These are phyloP conservation scores for Steatocranus sp. DNA, from an alignment of 2,797 vertebrate genomes.

Conservation along the genomic window DNA sequence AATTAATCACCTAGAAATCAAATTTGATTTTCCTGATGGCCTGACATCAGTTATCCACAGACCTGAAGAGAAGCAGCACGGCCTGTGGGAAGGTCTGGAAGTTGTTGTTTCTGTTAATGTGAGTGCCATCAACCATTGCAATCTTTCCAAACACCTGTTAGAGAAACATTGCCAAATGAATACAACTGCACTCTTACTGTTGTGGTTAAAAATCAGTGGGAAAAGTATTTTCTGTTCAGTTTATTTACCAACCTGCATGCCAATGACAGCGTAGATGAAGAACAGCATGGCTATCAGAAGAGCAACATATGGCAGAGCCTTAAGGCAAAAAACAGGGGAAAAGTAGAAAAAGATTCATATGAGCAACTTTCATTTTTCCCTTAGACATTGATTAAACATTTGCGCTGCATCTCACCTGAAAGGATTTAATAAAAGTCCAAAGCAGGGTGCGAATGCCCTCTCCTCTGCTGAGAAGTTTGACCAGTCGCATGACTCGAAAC, in stretches of 20 bases:
- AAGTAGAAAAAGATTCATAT: background rate
- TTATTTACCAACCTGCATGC: constrained; percentile 88
- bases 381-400: background rate
- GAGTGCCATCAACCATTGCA: constrained; percentile 93
- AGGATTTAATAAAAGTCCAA: constrained; percentile 99
- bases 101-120: constrained; percentile 99
- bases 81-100: constrained; percentile 98
- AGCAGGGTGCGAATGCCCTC: constrained; percentile 96
- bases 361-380: background rate
- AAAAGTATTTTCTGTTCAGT: background rate
- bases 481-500: constrained; percentile 98
- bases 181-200: background rate
- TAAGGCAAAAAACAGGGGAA: background rate
- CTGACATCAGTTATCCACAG: background rate
- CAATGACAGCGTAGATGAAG: constrained; percentile 99
- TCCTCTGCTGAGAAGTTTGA: constrained; percentile 96
- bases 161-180: background rate
- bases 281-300: constrained; percentile 98
- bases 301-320: constrained; percentile 97
- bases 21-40: background rate
- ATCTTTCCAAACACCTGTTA: constrained; percentile 95
- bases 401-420: constrained; percentile 81
- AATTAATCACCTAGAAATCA: background rate
- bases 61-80: constrained; percentile 96
- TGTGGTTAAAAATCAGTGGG: background rate